These are phyloP conservation scores for Petaurus breviceps DNA, from an alignment of 2,113 vertebrate genomes.

Conservation along the genomic window DNA sequence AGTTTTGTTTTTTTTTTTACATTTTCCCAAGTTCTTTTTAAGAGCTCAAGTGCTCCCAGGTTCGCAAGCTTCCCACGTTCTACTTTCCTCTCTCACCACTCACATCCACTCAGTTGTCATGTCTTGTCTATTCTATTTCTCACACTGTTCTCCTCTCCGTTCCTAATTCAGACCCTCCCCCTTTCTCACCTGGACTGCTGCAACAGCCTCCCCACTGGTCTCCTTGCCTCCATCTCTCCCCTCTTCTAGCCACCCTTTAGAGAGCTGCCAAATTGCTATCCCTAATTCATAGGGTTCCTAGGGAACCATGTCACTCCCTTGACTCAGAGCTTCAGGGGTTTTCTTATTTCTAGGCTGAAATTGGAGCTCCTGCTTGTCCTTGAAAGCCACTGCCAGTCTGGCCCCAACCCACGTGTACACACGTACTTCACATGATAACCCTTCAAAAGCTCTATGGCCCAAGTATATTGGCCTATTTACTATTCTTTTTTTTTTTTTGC, in stretches of 20 bases:
- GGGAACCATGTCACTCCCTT: too few relatives aligned
- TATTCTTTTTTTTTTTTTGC: neutral
- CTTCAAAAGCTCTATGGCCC: too few relatives aligned
- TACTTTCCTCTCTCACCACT: neutral
- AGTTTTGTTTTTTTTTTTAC: neutral
- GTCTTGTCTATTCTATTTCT: neutral
- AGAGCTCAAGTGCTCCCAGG: neutral
- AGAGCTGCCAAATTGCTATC: neutral
- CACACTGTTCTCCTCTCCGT: neutral
- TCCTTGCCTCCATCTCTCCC: neutral
- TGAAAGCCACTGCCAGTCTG: too few relatives aligned
- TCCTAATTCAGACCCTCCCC: neutral
- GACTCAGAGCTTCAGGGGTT: too few relatives aligned
- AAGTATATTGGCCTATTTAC: neutral
- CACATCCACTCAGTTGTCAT: neutral
- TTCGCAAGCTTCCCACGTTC: neutral
- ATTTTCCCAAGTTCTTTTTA: neutral
- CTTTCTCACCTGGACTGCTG: neutral
- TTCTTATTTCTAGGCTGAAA: too few relatives aligned
- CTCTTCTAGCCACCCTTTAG: neutral
- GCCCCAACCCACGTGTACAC: too few relatives aligned
- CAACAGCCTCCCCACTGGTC: neutral
- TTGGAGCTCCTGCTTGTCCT: too few relatives aligned
- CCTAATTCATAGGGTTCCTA: too few relatives aligned
- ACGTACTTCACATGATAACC: too few relatives aligned